phyloP scores from a whole-genome alignment of 2,113 vertebrate genomes.

The Poicephalus meyeri region DNA sequence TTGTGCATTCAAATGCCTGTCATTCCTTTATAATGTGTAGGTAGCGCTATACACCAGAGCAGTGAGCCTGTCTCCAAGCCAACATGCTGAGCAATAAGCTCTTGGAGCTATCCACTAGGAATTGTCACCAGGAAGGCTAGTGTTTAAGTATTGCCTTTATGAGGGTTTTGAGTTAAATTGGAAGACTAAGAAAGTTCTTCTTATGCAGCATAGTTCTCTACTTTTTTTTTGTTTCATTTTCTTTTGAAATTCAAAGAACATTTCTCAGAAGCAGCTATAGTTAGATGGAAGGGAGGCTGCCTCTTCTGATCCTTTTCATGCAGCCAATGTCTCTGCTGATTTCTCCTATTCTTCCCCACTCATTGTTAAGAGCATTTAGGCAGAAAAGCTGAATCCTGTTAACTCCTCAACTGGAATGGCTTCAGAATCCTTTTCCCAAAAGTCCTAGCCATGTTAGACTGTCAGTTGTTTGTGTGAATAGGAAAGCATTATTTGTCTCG shows the following conservation, averaged over 20 bases:
- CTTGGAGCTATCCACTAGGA: neutral
- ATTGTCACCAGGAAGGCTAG: neutral
- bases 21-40: fast-evolving
- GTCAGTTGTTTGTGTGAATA: neutral
- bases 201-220: neutral
- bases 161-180: neutral
- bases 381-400: neutral
- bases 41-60: fast-evolving
- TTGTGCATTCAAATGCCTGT: neutral
- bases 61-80: neutral
- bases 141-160: fast-evolving
- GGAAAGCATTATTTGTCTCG: neutral
- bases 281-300: neutral
- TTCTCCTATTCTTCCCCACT: neutral
- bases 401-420: neutral
- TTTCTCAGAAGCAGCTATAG: neutral
- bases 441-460: neutral
- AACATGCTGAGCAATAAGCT: fast-evolving
- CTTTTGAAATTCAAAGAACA: neutral
- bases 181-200: neutral
- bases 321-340: neutral
- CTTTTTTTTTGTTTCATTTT: neutral
- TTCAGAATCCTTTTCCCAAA: neutral
- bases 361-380: neutral
- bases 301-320: neutral